Evolutionary conservation across 2,113 vertebrate genomes (phyloP).

Genomic region (Nansenia antarctica): DNA sequence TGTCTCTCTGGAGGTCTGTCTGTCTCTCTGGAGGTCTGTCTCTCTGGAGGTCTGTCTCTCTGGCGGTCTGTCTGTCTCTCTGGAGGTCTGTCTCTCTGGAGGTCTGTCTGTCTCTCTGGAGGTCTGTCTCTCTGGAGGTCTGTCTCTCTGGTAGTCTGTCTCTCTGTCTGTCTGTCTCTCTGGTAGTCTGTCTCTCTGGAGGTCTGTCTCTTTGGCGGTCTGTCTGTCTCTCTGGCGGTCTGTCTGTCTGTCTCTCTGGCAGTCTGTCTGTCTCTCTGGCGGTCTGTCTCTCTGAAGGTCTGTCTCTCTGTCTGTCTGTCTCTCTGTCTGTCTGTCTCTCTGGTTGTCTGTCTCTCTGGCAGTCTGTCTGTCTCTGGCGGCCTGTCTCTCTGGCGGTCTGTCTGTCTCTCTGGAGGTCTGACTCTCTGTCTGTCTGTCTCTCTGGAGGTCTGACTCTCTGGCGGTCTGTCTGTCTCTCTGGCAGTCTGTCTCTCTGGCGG

Average conservation of each 20-base stretch:
- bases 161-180: slow-evolving; percentile 7
- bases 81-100: not conserved
- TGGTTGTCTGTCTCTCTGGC: too few species aligned
- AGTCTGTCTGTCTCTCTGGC: slow-evolving; percentile 12
- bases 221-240: slow-evolving; percentile 1
- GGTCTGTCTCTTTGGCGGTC: not conserved
- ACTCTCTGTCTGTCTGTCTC: not conserved
- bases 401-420: not conserved
- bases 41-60: not conserved
- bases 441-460: slow-evolving; percentile 10
- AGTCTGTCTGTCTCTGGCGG: too few species aligned
- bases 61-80: slow-evolving; percentile 7
- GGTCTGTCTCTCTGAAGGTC: too few species aligned
- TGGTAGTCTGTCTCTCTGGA: not conserved
- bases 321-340: slow-evolving; percentile 7
- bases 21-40: not conserved
- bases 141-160: not conserved
- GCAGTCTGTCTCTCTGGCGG: not conserved
- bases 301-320: not conserved
- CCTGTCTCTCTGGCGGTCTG: slow-evolving; percentile 1
- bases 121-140: slow-evolving; percentile 5
- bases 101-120: slow-evolving; percentile 7
- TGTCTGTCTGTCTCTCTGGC: not conserved
- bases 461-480: not conserved
- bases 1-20: slow-evolving; percentile 1